phyloP scores from a whole-genome alignment of 2,797 vertebrate species.

The Neomorphus geoffroyi region DNA sequence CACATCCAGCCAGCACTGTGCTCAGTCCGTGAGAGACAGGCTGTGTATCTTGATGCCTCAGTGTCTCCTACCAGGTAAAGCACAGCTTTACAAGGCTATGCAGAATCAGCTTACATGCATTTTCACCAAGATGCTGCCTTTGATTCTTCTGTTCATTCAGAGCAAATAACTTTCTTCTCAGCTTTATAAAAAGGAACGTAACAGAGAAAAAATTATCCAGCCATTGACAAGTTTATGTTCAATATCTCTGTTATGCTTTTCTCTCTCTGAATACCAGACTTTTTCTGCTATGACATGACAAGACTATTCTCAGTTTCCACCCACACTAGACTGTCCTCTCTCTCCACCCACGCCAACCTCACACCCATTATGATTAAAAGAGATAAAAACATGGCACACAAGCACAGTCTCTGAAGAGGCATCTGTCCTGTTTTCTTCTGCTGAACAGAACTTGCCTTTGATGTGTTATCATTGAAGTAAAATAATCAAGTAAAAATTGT shows the following conservation, averaged over 20 bases:
- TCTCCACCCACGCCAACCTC: slow-evolving; percentile 72
- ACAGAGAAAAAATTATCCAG: slow-evolving; percentile 40
- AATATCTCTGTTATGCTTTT: slow-evolving; percentile 23
- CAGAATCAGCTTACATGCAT: background rate
- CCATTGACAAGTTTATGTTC: slow-evolving; percentile 67
- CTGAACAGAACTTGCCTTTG: slow-evolving; percentile 53
- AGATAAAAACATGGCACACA: slow-evolving; percentile 68
- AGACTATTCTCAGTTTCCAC: slow-evolving; percentile 72
- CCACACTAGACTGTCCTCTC: slow-evolving; percentile 72
- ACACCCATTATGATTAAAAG: slow-evolving; percentile 74
- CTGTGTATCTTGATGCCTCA: background rate
- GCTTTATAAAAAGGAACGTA: slow-evolving; percentile 25
- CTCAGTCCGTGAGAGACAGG: background rate
- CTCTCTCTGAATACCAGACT: slow-evolving; percentile 58
- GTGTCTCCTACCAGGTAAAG: background rate
- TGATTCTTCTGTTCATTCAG: slow-evolving; percentile 37
- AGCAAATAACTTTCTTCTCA: slow-evolving; percentile 30
- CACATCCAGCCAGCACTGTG: background rate
- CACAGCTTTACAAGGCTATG: background rate
- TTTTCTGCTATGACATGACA: slow-evolving; percentile 67
- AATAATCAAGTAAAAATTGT: slow-evolving; percentile 29
- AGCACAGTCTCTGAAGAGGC: slow-evolving; percentile 63
- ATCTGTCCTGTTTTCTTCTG: slow-evolving; percentile 72
- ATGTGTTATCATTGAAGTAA: slow-evolving; percentile 49
- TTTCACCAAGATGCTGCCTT: background rate